A percentile compares a stretch with the other conserved stretches of the same genome.
Evolutionary conservation across 2,888 invertebrate species (phyloP).

Genomic region (Diplazon laetatorius): DNA sequence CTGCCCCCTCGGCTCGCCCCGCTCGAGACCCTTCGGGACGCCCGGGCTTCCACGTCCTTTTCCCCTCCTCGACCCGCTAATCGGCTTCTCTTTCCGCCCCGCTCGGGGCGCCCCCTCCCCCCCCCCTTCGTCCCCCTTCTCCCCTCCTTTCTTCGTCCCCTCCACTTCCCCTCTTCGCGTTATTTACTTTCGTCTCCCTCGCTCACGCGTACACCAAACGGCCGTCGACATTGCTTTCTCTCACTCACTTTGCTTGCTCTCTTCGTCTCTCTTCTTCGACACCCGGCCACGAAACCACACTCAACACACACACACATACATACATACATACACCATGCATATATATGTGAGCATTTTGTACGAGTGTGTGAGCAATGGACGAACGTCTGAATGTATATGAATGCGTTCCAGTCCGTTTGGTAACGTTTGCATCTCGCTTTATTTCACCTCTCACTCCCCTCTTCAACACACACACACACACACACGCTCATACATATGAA

Average conservation of each 20-base stretch:
- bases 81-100: constrained; percentile 51
- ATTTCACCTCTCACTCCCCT: constrained; percentile 42
- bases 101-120: constrained; percentile 41
- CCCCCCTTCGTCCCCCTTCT: constrained; percentile 61
- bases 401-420: constrained; percentile 54
- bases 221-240: no score
- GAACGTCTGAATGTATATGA: constrained; percentile 17
- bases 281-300: constrained; percentile 25
- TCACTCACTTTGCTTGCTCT: constrained; percentile 22
- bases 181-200: no score
- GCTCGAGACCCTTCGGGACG: constrained; percentile 47
- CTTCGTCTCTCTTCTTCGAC: constrained; percentile 36
- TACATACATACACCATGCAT: no score
- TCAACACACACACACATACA: no score
- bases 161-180: constrained; percentile 49
- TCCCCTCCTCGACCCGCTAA: constrained; percentile 56
- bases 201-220: constrained; percentile 32
- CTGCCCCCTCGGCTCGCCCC: constrained; percentile 37
- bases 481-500: no score
- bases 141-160: constrained; percentile 58
- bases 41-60: constrained; percentile 49
- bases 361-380: constrained; percentile 40
- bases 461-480: constrained; percentile 37
- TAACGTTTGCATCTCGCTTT: constrained; percentile 44
- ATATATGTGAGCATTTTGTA: constrained; percentile 20